Evolutionary conservation across 1,140 invertebrate genomes (phyloP).

Genomic region (Sinella curviseta): DNA sequence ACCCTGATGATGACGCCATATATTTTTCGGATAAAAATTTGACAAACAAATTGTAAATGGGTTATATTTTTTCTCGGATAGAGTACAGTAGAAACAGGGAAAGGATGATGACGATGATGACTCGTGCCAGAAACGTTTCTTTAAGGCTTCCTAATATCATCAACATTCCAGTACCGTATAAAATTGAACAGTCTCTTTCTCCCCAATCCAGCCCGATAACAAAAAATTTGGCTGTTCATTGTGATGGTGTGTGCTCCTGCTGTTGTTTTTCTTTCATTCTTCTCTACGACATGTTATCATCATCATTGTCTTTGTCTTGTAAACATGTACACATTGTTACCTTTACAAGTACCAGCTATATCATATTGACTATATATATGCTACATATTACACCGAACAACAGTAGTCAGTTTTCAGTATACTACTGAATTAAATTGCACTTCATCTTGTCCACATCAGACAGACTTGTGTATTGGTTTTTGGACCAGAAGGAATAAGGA

Average conservation of each 20-base stretch:
- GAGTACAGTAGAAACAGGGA: no score
- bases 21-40: no score
- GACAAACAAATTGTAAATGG: no score
- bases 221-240: constrained; percentile 7
- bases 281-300: not conserved
- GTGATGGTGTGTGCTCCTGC: constrained; percentile 15
- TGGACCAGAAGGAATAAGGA: not conserved
- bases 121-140: no score
- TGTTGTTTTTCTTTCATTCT: constrained; percentile 13
- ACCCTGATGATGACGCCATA: no score
- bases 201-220: not conserved
- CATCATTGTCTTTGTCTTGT: not conserved
- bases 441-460: no score
- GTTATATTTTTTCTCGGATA: no score
- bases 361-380: no score
- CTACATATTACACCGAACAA: not conserved
- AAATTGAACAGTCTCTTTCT: not conserved
- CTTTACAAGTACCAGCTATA: not conserved
- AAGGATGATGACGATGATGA: no score
- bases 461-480: not conserved
- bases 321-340: not conserved
- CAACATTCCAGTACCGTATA: not conserved
- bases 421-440: not conserved
- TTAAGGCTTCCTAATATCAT: no score
- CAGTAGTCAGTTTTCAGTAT: not conserved